Evolutionary conservation across 2,888 invertebrate genomes (phyloP).

Genomic region (Nemotelus pantherinus): DNA sequence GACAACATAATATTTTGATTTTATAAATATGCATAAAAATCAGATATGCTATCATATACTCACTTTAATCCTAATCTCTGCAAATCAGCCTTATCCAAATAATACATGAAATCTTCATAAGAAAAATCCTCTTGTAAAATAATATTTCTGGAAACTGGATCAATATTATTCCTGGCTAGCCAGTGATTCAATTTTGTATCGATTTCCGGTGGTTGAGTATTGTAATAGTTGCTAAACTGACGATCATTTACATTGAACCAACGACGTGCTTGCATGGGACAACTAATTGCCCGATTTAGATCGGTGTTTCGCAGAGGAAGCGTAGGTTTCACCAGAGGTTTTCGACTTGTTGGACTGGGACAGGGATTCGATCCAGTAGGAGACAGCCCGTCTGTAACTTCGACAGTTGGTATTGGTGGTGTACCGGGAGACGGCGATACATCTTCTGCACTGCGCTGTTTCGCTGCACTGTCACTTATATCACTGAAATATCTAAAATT

Average conservation of each 20-base stretch:
- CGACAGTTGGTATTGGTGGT: conserved; percentile 43
- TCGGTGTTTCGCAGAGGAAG: conserved; percentile 42
- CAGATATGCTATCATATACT: conserved; percentile 38
- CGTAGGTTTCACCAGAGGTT: conserved; percentile 30
- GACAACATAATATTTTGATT: too few species aligned
- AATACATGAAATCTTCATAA: conserved; percentile 80
- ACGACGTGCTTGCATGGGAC: conserved; percentile 50
- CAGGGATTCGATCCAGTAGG: conserved; percentile 59
- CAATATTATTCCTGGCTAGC: conserved; percentile 76
- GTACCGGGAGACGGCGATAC: conserved; percentile 42
- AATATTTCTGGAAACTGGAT: conserved; percentile 72
- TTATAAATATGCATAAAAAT: too few species aligned
- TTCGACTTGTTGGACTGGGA: conserved; percentile 34
- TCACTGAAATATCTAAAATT: conserved; percentile 52
- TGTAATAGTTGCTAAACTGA: conserved; percentile 55
- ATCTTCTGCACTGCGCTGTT: conserved; percentile 43
- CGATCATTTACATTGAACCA: conserved; percentile 44
- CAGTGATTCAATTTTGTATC: conserved; percentile 75
- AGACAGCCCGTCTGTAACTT: conserved; percentile 45
- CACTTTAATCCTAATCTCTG: conserved; percentile 81
- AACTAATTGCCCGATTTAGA: not conserved
- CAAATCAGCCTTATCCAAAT: conserved; percentile 85
- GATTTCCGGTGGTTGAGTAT: conserved; percentile 62
- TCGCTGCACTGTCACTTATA: conserved; percentile 46
- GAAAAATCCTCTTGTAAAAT: conserved; percentile 81